Evolutionary conservation across 2,113 vertebrate genomes (phyloP).

Genomic region (Mungos mungo): DNA sequence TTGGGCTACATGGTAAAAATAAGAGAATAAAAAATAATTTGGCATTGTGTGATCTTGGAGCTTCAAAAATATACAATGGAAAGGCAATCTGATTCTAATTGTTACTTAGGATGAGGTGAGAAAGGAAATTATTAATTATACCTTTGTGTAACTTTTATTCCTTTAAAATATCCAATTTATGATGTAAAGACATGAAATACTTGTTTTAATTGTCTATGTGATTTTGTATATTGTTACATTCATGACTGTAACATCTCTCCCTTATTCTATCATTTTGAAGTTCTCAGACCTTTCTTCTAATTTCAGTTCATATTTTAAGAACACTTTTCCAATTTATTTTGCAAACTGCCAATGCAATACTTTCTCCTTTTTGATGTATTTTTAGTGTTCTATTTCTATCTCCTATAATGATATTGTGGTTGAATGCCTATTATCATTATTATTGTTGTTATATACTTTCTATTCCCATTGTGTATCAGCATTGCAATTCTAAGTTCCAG

Average conservation of each 20-base stretch:
- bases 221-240: not conserved
- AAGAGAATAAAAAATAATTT: not conserved
- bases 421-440: not conserved
- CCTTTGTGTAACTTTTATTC: not conserved
- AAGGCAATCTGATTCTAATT: not conserved
- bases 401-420: not conserved
- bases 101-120: not conserved
- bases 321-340: not conserved
- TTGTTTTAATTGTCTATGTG: not conserved
- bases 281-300: not conserved
- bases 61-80: not conserved
- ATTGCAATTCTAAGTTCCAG: not conserved
- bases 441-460: not conserved
- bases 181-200: not conserved
- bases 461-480: not conserved
- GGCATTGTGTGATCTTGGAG: not conserved
- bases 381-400: not conserved
- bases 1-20: not conserved
- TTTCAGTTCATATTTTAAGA: not conserved
- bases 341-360: not conserved
- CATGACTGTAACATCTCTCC: not conserved
- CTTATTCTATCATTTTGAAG: not conserved
- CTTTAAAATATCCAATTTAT: not conserved
- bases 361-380: not conserved
- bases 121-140: not conserved